Evolutionary conservation across 2,113 vertebrate genomes (phyloP), one percentile per base, ranked within the genome.

Genomic region (Corythaixoides concolor): DNA sequence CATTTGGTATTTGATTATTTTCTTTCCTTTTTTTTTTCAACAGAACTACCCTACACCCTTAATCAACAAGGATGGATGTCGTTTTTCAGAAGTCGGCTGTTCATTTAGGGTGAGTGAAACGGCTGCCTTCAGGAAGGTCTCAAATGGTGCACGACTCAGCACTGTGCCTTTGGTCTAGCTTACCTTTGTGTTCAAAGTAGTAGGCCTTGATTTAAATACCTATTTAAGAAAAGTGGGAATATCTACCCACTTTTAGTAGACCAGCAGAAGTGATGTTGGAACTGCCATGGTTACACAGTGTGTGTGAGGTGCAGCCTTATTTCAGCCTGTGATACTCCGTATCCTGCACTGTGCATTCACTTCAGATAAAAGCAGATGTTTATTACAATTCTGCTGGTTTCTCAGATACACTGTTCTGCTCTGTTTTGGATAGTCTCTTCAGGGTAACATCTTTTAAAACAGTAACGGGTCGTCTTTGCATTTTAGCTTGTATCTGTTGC

Each of bases 41-140:
- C 90, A 99, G 98, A 97, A 94, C 85, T 78, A 15, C 47, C 89
- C 95, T 1, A 60, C 92, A 4, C 21, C 75, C 56, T 30, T 92
- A 16, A 63, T 72, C 63, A 91, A 5, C 73, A 97, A 96, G 91
- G 97, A 97, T 17, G 75, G 56, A 1, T 99, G 98, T 47, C 75
- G 85, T 19, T 99, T 98, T 59, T 95, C 97, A 88, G 97, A 97
- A 37, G 89, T 98, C 3, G 98, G 99, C 94, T 99, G 99, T 72
- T 95, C 93, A 8, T 99, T 98, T 64, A 97, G 96, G 98, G 99
- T 99, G 97, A 96, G 97, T 64, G 52, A 58, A 56, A 6, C 0
- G 0, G 15, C 43, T 45, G 47, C 73, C 59, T 69, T 50, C 30
- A 27, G 82, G 59, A 56, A 49, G 67, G 59, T 27, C 69, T 84